Percentiles rank a stretch among this genome's conserved stretches.
These are phyloP conservation scores for Tauraco erythrolophus DNA, from an alignment of 2,113 vertebrate genomes.

Conservation along the genomic window DNA sequence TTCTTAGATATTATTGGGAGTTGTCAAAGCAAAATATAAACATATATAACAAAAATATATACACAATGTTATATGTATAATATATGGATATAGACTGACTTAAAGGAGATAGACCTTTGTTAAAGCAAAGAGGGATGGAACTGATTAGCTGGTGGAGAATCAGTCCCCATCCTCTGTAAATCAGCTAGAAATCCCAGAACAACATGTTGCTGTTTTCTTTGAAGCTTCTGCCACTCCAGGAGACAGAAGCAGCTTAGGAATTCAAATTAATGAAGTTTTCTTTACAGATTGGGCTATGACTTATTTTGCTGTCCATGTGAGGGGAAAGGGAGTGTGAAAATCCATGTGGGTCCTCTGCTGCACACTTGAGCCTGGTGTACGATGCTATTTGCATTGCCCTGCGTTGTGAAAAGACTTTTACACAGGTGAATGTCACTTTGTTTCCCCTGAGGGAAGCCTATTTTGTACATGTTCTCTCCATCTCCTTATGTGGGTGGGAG, in stretches of 20 bases:
- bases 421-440: accelerated
- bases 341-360: neutral
- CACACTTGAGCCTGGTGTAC: neutral
- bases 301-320: neutral
- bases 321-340: neutral
- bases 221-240: neutral
- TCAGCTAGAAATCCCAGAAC: neutral
- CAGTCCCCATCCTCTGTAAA: neutral
- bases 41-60: neutral
- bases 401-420: neutral
- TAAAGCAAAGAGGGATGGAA: neutral
- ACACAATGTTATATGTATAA: neutral
- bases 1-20: neutral
- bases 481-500: accelerated
- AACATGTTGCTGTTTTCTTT: neutral
- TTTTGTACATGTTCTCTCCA: neutral
- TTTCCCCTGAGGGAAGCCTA: neutral
- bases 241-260: neutral
- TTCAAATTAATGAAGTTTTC: neutral
- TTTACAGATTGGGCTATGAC: neutral
- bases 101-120: neutral
- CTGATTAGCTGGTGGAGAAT: neutral
- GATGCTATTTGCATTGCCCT: neutral
- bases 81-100: neutral
- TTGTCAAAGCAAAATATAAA: neutral